Evolutionary conservation across 2,888 invertebrate genomes (phyloP), one percentile per base, ranked within the genome.

Genomic region (Cryptocheilus praepositus): DNA sequence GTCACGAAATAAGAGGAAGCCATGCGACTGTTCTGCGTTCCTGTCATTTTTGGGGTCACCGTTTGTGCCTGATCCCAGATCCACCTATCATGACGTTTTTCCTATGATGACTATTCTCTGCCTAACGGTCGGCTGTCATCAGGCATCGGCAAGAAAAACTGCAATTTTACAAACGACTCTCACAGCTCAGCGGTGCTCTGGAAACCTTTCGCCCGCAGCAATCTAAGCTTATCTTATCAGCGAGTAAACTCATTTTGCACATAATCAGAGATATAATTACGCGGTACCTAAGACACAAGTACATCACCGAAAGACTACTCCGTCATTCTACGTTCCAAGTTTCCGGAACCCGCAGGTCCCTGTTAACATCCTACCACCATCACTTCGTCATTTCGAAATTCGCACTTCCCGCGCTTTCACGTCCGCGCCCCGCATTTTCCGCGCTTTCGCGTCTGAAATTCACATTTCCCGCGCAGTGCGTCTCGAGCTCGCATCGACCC

Each of bases 21-120:
- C 45, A 53, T 36, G 8, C 56, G 58, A 67, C 28, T 52, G 56
- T 44, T 62, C 63, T 44, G 69, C 64, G 67, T 72, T 72, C 70
- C 70, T 4, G 4, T 36, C 36, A 51, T 53, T 72, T n/a, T 77
- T 76, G 69, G 58, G 73, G 67, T 76, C 79, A 72, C 68, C 62
- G 71, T 72, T 62, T 70, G 71, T 76, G 68, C 65, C 67, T 66
- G 74, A 74, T 72, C 70, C 67, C 70, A 63, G 63, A 71, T 68
- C 46, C 71, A 54, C 60, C 54, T 59, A n/a, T n/a, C n/a, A n/a
- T n/a, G n/a, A n/a, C 64, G 57, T 70, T 69, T 63, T 65, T 75
- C 61, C 60, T 65, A 15, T 60, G 36, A 51, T 53, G 67, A 54
- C 68, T 64, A 67, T 70, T 69, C 62, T 66, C 61, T 18, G n/a